Evolutionary conservation across 2,113 vertebrate genomes (phyloP), one percentile per base, ranked within the genome.

Genomic region (Thalassarche chlororhynchos): DNA sequence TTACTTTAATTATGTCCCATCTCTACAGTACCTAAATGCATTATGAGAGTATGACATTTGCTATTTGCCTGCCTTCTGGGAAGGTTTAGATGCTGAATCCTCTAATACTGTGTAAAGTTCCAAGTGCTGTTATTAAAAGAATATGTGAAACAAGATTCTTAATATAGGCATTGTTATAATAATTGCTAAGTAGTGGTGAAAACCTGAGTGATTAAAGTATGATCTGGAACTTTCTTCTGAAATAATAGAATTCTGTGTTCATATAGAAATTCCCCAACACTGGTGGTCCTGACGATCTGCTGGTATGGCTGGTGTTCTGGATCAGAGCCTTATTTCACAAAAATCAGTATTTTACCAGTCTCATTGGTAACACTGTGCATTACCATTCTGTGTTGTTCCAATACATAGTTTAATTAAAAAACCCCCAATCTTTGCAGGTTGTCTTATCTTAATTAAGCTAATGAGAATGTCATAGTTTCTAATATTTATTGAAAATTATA

Each of bases 1-100:
- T 93, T 86, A 76, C 66, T 80, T 97, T 98, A 97, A 97, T 98
- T 97, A 95, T 13, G 57, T 96, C 88, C 83, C 90, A 94, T 87
- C 74, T 77, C 81, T 70, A 61, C 61, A 57, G 64, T 81, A 75
- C 38, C 68, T 86, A 93, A 96, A 92, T 85, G 84, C 71, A 92
- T 93, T 95, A 95, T 86, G 13, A 97, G 80, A 96, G 86, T 78
- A 87, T 94, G 95, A 83, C 93, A 97, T 95, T 97, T 93, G 83
- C 88, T 91, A 61, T 93, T 96, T 96, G 78, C 68, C 58, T 95
- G 96, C 91, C 84, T 97, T 85, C 84, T 93, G 83, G 91, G 91
- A 92, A 95, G 94, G 40, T 87, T 92, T 96, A 93, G 78, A 64
- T 96, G 75, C 78, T 64, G 70, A 94, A 79, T 93, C 62, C 69